A percentile compares a stretch with the other conserved stretches of the same genome.
These are phyloP conservation scores for Otolemur crassicaudatus DNA, from an alignment of 2,797 vertebrate genomes.

Conservation along the genomic window DNA sequence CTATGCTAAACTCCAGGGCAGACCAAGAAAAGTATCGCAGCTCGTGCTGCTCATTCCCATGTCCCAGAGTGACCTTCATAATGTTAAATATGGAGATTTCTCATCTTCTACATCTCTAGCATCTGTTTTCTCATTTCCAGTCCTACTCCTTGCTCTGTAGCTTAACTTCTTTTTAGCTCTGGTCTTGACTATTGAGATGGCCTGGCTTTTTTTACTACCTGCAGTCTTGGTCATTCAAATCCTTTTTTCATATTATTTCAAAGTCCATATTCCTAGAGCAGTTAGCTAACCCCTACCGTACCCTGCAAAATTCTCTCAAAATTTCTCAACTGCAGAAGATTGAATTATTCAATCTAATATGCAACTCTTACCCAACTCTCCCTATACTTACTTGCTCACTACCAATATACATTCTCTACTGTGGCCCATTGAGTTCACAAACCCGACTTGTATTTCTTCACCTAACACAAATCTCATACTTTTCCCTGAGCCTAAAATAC, in stretches of 20 bases:
- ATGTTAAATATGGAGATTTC: not conserved
- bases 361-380: not conserved
- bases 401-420: not conserved
- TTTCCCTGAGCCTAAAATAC: not conserved
- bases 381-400: not conserved
- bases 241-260: slow-evolving; percentile 36
- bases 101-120: not conserved
- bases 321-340: not conserved
- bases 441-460: not conserved
- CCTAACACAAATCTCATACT: not conserved
- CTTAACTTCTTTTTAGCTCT: not conserved
- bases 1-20: not conserved
- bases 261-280: not conserved
- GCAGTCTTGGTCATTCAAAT: not conserved
- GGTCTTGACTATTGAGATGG: not conserved
- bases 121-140: not conserved
- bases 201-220: not conserved
- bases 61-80: fast-evolving
- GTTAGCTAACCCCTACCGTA: not conserved
- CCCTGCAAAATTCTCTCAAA: not conserved
- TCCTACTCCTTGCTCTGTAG: not conserved
- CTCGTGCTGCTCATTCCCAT: not conserved
- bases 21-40: not conserved
- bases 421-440: not conserved
- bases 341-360: not conserved